Evolutionary conservation across 2,888 invertebrate genomes (phyloP).

Genomic region (Caenorhabditis angaria): DNA sequence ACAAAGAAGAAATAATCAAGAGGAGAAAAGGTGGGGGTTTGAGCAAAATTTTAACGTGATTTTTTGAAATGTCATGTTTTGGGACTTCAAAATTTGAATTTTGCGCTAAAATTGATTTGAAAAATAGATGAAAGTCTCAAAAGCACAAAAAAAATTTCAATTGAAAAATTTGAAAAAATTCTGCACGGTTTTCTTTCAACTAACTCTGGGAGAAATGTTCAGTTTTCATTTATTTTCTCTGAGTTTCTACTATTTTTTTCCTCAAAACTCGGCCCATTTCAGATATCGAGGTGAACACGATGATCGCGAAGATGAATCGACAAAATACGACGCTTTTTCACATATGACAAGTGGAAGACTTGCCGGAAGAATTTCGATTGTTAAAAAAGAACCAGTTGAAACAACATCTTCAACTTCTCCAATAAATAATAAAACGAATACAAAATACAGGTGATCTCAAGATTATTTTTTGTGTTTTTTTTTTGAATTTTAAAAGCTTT

Average conservation of each 20-base stretch:
- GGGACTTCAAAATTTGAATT: not conserved
- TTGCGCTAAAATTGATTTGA: no score
- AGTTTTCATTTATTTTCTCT: no score
- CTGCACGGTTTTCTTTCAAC: no score
- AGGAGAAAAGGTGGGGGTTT: not conserved
- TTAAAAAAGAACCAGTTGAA: not conserved
- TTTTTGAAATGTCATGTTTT: not conserved
- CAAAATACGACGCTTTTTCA: slow-evolving; percentile 11
- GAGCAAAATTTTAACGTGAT: no score
- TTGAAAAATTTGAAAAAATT: no score
- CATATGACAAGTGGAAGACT: slow-evolving; percentile 23
- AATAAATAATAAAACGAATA: not conserved
- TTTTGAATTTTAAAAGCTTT: not conserved
- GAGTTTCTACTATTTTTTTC: no score
- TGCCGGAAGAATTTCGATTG: slow-evolving; percentile 33
- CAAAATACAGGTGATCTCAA: not conserved
- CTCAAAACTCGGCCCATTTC: not conserved
- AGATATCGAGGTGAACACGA: slow-evolving; percentile 43
- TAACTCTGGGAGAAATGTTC: no score
- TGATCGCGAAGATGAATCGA: slow-evolving; percentile 28
- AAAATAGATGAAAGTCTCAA: no score
- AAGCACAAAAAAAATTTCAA: no score
- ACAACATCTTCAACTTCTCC: not conserved
- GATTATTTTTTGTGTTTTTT: not conserved
- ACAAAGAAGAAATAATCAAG: not conserved